Base-by-base conservation (phyloP, 2,797 vertebrate species). In the Tarsius wallacei region DNA sequence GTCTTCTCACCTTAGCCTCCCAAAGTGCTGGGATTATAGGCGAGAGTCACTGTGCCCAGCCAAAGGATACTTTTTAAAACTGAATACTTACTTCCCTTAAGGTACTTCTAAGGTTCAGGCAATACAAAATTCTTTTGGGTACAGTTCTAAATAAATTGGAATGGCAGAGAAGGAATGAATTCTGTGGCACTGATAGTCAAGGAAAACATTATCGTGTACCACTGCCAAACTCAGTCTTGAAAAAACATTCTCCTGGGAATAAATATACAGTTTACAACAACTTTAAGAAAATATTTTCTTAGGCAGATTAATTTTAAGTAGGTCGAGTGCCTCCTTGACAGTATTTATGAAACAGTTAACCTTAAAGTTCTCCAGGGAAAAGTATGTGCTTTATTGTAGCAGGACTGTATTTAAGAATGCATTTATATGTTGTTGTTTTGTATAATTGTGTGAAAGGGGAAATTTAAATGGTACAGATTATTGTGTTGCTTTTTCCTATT, bases 291-390 rank as follows among this genome's bases (percentile, higher is more conserved):
- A 24, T 31, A 19, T 87, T 92, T 59, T 87, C 51, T 83, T 55
- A 42, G 42, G 24, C 82, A 59, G n/a, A 64, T 74, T 57, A 78
- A 47, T 57, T 82, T 8, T 68, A 71, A 71, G n/a, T 59, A 24
- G 16, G 42, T 57, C 42, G 64, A 77, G 0, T 73, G 26, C 64
- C 11, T 53, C 57, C 17, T 55, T 78, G 57, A 19, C 10, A 33
- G 28, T 66, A 59, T 71, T 84, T 81, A 55, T 28, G 22, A 77
- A 91, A 47, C 4, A 47, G 21, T 68, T 84, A 73, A 21, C 57
- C 53, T 71, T 84, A 47, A 84, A 94, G 66, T 91, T 91, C 28
- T 83, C 74, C 73, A 80, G 17, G 64, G 28, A 53, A 55, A 83
- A 78, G 12, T 42, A 1, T 33, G 16, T n/a, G 9, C 12, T 11